Evolutionary conservation across 1,140 invertebrate genomes (phyloP).

Genomic region (Matsumurasca onukii): DNA sequence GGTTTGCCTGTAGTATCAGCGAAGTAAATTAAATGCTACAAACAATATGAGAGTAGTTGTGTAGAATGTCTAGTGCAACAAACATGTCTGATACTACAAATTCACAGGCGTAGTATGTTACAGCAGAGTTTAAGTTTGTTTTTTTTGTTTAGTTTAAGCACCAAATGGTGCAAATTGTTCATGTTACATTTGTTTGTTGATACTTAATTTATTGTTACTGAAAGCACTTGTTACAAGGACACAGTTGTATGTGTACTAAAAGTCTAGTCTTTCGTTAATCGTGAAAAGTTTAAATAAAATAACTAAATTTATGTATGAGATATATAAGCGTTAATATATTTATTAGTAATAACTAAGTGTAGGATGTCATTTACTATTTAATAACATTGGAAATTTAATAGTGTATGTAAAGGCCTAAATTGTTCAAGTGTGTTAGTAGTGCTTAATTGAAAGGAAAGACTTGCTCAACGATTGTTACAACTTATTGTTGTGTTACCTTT

Average conservation of each 20-base stretch:
- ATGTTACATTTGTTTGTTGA: conserved; percentile 25
- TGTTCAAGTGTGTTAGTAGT: conserved; percentile 19
- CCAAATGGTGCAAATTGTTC: conserved; percentile 7
- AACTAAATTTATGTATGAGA: background rate
- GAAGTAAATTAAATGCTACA: no score
- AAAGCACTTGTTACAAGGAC: conserved; percentile 16
- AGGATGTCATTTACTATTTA: no score
- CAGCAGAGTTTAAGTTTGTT: conserved; percentile 21
- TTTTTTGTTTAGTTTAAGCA: conserved; percentile 23
- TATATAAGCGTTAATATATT: no score
- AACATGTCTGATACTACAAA: background rate
- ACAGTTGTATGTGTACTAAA: conserved; percentile 25
- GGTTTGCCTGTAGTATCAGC: no score
- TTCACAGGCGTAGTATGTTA: background rate
- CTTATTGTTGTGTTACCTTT: conserved; percentile 15
- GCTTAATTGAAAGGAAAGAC: conserved; percentile 18
- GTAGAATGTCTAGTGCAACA: background rate
- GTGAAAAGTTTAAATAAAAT: conserved; percentile 9
- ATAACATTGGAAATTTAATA: background rate
- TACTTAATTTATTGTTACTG: conserved; percentile 22
- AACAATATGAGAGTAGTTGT: no score
- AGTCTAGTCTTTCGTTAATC: conserved; percentile 18
- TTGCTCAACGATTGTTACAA: conserved; percentile 24
- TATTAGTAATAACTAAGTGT: no score
- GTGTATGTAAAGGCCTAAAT: conserved; percentile 18